Conservation (phyloP, 2,888 invertebrate genomes). For the Nomada goodeniana region DNA sequence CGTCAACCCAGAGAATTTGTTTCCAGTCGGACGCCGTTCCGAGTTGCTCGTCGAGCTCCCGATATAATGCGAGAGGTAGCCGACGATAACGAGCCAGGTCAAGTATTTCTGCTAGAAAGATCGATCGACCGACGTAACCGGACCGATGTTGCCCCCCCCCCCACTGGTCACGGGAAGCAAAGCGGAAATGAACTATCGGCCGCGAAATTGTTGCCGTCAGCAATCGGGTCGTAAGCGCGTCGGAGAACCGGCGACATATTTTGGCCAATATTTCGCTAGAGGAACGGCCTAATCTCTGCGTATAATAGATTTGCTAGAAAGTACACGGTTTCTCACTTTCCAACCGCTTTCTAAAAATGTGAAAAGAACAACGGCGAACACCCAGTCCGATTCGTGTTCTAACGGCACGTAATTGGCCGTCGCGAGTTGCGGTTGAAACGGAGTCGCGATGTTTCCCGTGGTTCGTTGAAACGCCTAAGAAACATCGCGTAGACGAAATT, state of each 20-base stretch:
- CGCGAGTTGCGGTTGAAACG: conserved; percentile 59
- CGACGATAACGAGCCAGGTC: background rate
- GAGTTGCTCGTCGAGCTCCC: background rate
- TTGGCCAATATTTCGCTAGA: conserved; percentile 41
- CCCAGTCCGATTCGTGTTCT: conserved; percentile 73
- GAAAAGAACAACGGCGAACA: conserved; percentile 74
- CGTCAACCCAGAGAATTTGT: background rate
- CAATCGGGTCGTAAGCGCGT: background rate
- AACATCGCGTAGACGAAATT: conserved; percentile 16
- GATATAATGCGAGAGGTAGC: background rate
- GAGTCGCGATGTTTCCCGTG: conserved; percentile 32
- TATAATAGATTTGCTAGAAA: conserved; percentile 74
- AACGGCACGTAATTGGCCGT: conserved; percentile 69
- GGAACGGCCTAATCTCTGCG: conserved; percentile 55
- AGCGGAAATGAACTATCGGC: conserved; percentile 23
- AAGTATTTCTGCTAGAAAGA: background rate
- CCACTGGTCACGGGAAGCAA: background rate
- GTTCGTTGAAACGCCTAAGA: conserved; percentile 9
- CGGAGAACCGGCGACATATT: background rate
- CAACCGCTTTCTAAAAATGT: conserved; percentile 76
- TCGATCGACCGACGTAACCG: background rate
- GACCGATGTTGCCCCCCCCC: conserved; percentile 4
- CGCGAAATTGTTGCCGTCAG: conserved; percentile 3
- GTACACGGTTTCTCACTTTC: conserved; percentile 72
- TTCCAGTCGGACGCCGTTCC: background rate